Conservation (phyloP, 2,797 vertebrate species). For the Synanceia verrucosa region DNA sequence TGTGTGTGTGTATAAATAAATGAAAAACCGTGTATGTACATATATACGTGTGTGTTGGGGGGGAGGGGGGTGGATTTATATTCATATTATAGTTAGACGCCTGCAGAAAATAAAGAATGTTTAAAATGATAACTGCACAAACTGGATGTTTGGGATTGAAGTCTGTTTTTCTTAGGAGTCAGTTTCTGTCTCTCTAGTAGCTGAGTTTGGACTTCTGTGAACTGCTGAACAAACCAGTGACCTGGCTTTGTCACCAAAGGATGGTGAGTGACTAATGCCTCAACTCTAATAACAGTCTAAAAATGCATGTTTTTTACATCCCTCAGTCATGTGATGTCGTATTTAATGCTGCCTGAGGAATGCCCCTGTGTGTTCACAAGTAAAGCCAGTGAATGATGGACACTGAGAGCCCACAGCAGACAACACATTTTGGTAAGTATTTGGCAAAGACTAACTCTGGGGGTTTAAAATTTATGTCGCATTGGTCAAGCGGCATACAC, state of each 20-base stretch:
- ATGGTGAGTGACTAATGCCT: neutral
- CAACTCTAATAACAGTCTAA: neutral
- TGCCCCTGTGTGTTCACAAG: neutral
- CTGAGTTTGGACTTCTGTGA: neutral
- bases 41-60: too few relatives aligned
- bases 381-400: neutral
- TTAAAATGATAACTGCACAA: neutral
- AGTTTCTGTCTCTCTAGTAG: conserved; percentile 21
- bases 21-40: too few relatives aligned
- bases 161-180: neutral
- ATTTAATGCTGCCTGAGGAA: too few relatives aligned
- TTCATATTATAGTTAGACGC: neutral
- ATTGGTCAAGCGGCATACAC: neutral
- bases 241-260: neutral
- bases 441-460: neutral
- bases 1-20: too few relatives aligned
- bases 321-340: neutral
- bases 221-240: neutral
- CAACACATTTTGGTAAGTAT: neutral
- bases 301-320: neutral
- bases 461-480: neutral
- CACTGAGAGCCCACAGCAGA: neutral
- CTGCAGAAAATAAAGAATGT: neutral
- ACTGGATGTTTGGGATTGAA: neutral
- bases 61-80: too few relatives aligned